Conservation (phyloP, 2,797 vertebrate genomes). For the Trachops cirrhosus region DNA sequence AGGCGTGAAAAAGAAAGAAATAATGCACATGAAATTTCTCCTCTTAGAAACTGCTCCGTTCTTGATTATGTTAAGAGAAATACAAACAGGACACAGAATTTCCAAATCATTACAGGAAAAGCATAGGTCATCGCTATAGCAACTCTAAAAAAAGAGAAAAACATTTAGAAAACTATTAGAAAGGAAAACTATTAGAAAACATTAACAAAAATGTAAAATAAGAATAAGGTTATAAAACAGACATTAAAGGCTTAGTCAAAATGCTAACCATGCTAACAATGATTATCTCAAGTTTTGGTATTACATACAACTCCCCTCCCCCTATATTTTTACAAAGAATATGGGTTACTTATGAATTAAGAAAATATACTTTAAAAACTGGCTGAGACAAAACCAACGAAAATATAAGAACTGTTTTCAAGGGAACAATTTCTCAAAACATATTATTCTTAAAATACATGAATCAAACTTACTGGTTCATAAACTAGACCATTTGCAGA, state of each 20-base stretch:
- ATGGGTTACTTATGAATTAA: constrained; percentile 25
- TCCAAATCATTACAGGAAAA: neutral
- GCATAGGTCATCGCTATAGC: neutral
- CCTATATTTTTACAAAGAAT: neutral
- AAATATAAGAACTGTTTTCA: constrained; percentile 26
- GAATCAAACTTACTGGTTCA: constrained; percentile 90
- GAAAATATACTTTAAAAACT: neutral
- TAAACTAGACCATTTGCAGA: constrained; percentile 94
- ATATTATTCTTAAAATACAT: neutral
- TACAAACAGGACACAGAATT: neutral
- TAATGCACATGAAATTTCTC: neutral
- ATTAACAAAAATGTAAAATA: neutral
- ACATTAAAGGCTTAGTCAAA: neutral
- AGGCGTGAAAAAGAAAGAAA: neutral
- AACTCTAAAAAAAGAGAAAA: neutral
- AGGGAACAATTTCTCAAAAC: neutral
- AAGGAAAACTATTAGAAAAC: neutral
- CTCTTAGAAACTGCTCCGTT: neutral
- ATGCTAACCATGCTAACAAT: neutral
- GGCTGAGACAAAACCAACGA: constrained; percentile 28
- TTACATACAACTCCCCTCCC: neutral
- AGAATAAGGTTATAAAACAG: neutral
- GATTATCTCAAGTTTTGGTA: neutral
- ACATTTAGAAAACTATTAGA: neutral
- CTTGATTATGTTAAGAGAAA: neutral